A percentile compares a stretch with the other conserved stretches of the same genome.
Conservation (phyloP, 2,888 invertebrate genomes). For the Abrostola tripartita region DNA sequence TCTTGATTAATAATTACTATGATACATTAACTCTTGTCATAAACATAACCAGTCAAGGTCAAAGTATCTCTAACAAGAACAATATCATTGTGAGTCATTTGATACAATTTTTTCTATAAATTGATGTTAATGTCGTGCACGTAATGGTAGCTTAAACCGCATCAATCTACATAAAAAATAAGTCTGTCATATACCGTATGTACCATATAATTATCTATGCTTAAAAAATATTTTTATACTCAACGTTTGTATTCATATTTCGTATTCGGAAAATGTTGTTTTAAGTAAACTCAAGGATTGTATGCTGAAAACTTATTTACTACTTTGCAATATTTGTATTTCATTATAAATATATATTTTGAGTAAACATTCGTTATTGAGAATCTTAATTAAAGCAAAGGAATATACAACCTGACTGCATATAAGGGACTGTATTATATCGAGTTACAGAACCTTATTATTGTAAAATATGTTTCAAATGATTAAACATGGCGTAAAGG, state of each 20-base stretch:
- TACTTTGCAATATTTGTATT: too few relatives aligned
- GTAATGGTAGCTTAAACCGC: neutral
- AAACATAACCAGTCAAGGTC: neutral
- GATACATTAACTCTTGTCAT: neutral
- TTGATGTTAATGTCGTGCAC: neutral
- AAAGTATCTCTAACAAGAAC: neutral
- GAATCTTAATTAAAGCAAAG: neutral
- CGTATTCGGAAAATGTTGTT: too few relatives aligned
- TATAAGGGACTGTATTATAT: neutral
- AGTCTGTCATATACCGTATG: slow-evolving; percentile 1
- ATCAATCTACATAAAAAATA: slow-evolving; percentile 10
- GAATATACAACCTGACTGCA: neutral
- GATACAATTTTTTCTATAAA: neutral
- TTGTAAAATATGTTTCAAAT: too few relatives aligned
- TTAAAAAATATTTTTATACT: too few relatives aligned
- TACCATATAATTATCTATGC: neutral
- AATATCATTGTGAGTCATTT: neutral
- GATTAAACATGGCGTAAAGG: too few relatives aligned
- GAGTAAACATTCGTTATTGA: neutral
- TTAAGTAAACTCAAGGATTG: too few relatives aligned
- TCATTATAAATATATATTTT: neutral
- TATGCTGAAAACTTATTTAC: too few relatives aligned
- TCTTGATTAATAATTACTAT: neutral
- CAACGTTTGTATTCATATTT: too few relatives aligned
- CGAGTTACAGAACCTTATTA: too few relatives aligned